Conservation (phyloP, 2,113 vertebrate species). For the Laticauda colubrina region DNA sequence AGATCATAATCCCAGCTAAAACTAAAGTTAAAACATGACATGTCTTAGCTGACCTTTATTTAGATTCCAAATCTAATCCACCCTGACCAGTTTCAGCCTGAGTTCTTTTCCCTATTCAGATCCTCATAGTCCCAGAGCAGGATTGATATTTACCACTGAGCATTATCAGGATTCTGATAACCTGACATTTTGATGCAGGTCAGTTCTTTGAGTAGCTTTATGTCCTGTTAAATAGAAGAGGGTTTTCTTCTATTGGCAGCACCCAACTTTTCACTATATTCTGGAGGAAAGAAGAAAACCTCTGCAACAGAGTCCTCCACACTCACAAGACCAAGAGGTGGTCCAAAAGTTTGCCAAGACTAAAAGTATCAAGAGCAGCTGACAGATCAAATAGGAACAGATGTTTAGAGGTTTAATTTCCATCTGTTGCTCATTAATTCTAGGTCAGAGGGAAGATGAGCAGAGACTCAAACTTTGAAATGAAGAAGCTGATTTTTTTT, state of each 20-base stretch:
- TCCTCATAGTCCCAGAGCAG: background rate
- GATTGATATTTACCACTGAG: background rate
- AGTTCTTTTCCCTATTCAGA: background rate
- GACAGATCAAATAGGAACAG: background rate
- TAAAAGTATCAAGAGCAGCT: background rate
- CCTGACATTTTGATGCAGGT: background rate
- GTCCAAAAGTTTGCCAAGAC: background rate
- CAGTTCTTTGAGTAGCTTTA: background rate
- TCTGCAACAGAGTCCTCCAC: background rate
- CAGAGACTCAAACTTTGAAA: background rate
- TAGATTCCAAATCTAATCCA: background rate
- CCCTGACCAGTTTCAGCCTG: background rate
- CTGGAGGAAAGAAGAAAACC: background rate
- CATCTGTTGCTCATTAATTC: background rate
- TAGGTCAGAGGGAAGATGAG: background rate
- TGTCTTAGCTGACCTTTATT: background rate
- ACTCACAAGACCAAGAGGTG: background rate
- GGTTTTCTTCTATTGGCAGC: background rate
- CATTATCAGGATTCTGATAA: background rate
- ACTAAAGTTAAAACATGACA: background rate
- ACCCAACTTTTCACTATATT: background rate
- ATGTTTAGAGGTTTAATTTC: background rate
- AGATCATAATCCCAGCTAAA: background rate
- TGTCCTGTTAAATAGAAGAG: background rate
- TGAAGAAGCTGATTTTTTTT: background rate